Evolutionary conservation across 2,888 invertebrate species (phyloP), one percentile per base, ranked within the genome.

Genomic region (Coelinius sp.): DNA sequence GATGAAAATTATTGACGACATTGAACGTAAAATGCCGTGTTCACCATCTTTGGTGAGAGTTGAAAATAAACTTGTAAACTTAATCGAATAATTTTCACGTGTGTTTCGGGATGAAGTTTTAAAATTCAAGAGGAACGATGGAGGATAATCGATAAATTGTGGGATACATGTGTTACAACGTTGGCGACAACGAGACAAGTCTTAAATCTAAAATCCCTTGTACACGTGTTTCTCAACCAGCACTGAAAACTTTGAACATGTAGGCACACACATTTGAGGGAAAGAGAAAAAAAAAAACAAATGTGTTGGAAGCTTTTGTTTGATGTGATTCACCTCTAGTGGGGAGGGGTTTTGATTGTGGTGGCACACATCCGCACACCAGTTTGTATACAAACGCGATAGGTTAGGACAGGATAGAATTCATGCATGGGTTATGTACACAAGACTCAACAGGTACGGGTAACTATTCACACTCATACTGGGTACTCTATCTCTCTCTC

Each of bases 241-340:
- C 76, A 79, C 77, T 79, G 80, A 77, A 17, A 76, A 80, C 77
- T 63, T n/a, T 22, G 6, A 41, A 63, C 25, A 63, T 14, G 22
- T 63, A 63, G n/a, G n/a, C 25, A 46, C 22, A 27, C 10, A 20
- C 8, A 8, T 49, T 17, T 14, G 17, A 8, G n/a, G 53, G 44
- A n/a, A 12, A n/a, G 8, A n/a, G 44, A n/a, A 3, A 8, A 44
- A n/a, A 44, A 24, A 35, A 35, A 20, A 38, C 20, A 22, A 67
- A 53, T 78, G 80, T 83, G 81, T 83, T 81, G 78, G 77, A 81
- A 53, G 75, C 86, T 85, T 85, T 86, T 86, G 85, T 86, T 85
- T 83, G 81, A 82, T 79, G 79, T 86, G 86, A 86, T 83, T 86
- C 86, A 85, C 81, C 83, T 79, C 14, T n/a, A n/a, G n/a, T n/a